These are phyloP conservation scores for Muraenolepis orangiensis DNA, from an alignment of 2,797 vertebrate species.

Conservation along the genomic window DNA sequence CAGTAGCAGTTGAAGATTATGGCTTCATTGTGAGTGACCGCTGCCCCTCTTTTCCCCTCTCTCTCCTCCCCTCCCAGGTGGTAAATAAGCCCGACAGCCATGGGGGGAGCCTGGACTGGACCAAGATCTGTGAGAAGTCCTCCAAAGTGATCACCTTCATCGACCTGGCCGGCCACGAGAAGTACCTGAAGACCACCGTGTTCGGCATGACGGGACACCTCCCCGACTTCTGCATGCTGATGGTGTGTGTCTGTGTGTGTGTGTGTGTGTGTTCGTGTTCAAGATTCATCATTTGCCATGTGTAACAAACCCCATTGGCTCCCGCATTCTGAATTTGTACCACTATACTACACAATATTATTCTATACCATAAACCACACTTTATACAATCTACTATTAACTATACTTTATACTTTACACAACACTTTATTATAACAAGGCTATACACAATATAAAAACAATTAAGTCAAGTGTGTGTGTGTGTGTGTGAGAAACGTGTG, in stretches of 20 bases:
- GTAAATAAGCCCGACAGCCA: conserved; percentile 97
- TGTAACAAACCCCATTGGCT: no score
- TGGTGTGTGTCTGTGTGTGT: conserved; percentile 75
- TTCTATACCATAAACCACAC: no score
- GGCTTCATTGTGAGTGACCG: no score
- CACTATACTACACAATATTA: no score
- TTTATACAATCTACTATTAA: no score
- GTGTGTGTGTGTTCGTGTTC: not conserved
- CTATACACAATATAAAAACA: no score
- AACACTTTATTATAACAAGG: no score
- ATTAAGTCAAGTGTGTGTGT: not conserved
- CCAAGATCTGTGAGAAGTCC: conserved; percentile 96
- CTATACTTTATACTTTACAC: no score
- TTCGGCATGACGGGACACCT: conserved; percentile 97
- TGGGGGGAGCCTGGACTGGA: conserved; percentile 94
- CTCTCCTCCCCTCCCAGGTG: conserved; percentile 56
- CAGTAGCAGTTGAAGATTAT: not conserved
- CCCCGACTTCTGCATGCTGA: conserved; percentile 98
- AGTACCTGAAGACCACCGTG: conserved; percentile 96
- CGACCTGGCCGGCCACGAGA: conserved; percentile 94
- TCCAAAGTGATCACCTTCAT: conserved; percentile 98
- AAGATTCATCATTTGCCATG: no score
- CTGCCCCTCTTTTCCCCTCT: not conserved
- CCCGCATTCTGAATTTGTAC: no score
- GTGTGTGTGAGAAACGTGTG: not conserved